Evolutionary conservation across 2,888 invertebrate species (phyloP).

Genomic region (Meghimatium bilineatum): DNA sequence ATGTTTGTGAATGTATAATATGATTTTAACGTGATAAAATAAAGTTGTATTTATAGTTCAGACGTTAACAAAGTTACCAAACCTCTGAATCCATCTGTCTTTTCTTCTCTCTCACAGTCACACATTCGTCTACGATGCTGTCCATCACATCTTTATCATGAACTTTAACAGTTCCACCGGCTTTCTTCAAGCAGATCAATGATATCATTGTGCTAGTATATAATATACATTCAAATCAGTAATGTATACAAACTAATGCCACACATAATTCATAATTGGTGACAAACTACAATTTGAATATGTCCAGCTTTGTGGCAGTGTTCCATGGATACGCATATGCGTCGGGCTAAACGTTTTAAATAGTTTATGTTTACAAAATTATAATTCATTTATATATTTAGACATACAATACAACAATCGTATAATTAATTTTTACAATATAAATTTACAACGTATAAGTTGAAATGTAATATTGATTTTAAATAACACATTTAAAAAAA

Average conservation of each 20-base stretch:
- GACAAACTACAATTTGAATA: too few relatives aligned
- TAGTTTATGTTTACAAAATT: too few relatives aligned
- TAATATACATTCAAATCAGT: background rate
- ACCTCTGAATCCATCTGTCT: background rate
- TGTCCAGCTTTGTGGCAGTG: background rate
- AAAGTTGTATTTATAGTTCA: background rate
- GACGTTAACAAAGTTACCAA: background rate
- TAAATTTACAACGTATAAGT: too few relatives aligned
- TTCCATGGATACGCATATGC: background rate
- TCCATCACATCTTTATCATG: constrained; percentile 35
- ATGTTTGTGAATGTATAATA: too few relatives aligned
- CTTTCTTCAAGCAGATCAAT: constrained; percentile 63
- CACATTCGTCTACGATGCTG: constrained; percentile 17
- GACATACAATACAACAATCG: too few relatives aligned
- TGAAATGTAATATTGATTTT: too few relatives aligned
- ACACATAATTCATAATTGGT: background rate
- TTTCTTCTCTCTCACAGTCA: background rate
- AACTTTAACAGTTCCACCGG: constrained; percentile 64
- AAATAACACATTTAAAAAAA: too few relatives aligned
- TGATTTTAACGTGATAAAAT: too few relatives aligned
- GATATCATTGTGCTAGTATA: constrained; percentile 60
- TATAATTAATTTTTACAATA: too few relatives aligned
- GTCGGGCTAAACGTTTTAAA: background rate
- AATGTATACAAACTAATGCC: background rate
- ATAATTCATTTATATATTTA: too few relatives aligned